Evolutionary conservation across 2,888 invertebrate species (phyloP).

Genomic region (Drosophila antonietae): DNA sequence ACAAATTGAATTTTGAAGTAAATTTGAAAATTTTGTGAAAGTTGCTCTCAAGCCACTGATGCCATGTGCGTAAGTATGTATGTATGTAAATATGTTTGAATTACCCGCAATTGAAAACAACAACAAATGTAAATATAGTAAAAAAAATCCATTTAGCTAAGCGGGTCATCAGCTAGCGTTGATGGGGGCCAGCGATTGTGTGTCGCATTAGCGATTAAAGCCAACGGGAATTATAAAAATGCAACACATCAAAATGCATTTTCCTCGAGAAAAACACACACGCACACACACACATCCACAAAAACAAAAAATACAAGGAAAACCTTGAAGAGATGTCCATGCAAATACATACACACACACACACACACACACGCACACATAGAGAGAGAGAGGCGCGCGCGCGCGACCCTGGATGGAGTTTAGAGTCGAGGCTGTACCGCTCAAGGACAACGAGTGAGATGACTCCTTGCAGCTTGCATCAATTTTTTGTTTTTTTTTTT

Average conservation of each 20-base stretch:
- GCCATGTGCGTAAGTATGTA: background rate
- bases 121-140: slow-evolving; percentile 3
- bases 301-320: slow-evolving; percentile 4
- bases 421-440: slow-evolving; percentile 40
- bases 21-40: slow-evolving; percentile 1
- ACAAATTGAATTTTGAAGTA: background rate
- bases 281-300: background rate
- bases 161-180: slow-evolving; percentile 49
- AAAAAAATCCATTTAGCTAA: slow-evolving; percentile 41
- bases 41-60: slow-evolving; percentile 1
- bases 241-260: slow-evolving; percentile 37
- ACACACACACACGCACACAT: background rate
- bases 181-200: slow-evolving; percentile 50
- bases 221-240: slow-evolving; percentile 22
- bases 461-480: slow-evolving; percentile 1
- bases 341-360: slow-evolving; percentile 26
- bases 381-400: background rate
- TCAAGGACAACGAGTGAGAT: slow-evolving; percentile 41
- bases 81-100: background rate
- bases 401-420: slow-evolving; percentile 37
- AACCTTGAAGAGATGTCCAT: slow-evolving; percentile 55
- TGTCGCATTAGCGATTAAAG: slow-evolving; percentile 48
- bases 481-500: slow-evolving; percentile 1
- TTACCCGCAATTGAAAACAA: slow-evolving; percentile 21
- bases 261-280: slow-evolving; percentile 3